Conservation (phyloP, 2,113 vertebrate genomes). For the Cochlearius cochlearius region DNA sequence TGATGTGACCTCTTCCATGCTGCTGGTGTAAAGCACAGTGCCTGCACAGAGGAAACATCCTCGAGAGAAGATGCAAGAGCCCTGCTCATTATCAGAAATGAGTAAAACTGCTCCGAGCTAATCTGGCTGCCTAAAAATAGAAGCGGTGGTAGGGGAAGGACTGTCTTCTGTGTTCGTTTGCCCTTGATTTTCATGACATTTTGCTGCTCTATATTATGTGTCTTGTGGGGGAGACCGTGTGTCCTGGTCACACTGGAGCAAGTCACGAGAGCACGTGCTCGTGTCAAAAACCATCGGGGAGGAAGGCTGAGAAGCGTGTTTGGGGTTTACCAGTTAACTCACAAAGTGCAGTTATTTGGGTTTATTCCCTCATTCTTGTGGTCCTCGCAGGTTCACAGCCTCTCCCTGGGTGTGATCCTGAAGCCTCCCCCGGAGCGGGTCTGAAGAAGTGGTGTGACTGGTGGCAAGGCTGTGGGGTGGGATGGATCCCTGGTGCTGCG, state of each 20-base stretch:
- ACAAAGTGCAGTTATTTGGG: not conserved
- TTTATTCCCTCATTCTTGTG: not conserved
- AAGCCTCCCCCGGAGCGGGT: not conserved
- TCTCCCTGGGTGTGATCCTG: not conserved
- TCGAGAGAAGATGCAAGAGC: constrained; percentile 35
- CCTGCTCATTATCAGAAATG: constrained; percentile 11
- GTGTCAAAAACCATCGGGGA: not conserved
- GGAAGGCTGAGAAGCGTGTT: not conserved
- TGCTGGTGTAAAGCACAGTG: not conserved
- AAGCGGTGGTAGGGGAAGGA: constrained; percentile 5
- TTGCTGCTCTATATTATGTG: constrained; percentile 11
- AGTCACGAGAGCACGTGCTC: not conserved
- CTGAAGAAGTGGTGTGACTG: not conserved
- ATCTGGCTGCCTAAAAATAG: constrained; percentile 54
- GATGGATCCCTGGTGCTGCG: not conserved
- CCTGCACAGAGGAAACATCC: not conserved
- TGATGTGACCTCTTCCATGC: not conserved
- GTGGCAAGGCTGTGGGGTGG: not conserved
- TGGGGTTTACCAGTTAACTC: not conserved
- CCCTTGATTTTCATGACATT: constrained; percentile 54
- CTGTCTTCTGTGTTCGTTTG: constrained; percentile 2
- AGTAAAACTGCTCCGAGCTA: constrained; percentile 57
- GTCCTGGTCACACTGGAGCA: not conserved
- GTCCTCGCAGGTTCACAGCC: not conserved
- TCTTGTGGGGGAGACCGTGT: not conserved